Evolutionary conservation across 2,888 invertebrate genomes (phyloP), one percentile per base, ranked within the genome.

Genomic region (Eupithecia insigniata): DNA sequence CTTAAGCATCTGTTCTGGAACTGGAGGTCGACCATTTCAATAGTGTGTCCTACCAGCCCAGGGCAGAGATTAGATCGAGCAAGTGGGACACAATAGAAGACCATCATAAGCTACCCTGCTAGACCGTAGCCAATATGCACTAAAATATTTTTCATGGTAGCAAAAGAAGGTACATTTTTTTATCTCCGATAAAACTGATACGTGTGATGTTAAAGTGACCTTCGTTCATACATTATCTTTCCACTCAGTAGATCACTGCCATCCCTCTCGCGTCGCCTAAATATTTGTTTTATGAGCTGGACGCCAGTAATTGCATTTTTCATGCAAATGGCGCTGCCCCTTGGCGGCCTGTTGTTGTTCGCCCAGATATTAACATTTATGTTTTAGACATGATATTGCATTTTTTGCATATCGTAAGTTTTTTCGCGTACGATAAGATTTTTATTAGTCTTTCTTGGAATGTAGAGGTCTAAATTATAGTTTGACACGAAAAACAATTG

Each of bases 301-400:
- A 76, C 76, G 61, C 60, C 46, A 71, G 77, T 83, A 82, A 83
- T 83, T 83, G 78, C 83, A 81, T 83, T 82, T 81, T 79, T 79
- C 71, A 77, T 78, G 81, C 80, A 77, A 83, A 82, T 79, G n/a
- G 10, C 46, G 10, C 2, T 12, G 51, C 55, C 55, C 51, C 51
- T 22, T 2, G 51, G n/a, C 46, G 51, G 51, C 51, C 22, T 22
- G 51, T 0, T 51, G 60, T 30, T 60, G 30, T 30, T 18, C 28
- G 28, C 30, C 6, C 10, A 30, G 61, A 30, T 18, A 16, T 10
- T 6, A 18, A 18, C 30, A 16, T 30, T 61, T 61, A 28, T 58
- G 61, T n/a, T 32, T 61, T 32, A 3, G 32, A 32, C 60, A 61
- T 32, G 32, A 34, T 32, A 61, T 32, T n/a, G 61, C 61, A 61